Percentiles rank a stretch among this genome's conserved stretches.
phyloP scores from a whole-genome alignment of 35 echinoderm and acorn worm genomes.

The Heliocidaris tuberculata region DNA sequence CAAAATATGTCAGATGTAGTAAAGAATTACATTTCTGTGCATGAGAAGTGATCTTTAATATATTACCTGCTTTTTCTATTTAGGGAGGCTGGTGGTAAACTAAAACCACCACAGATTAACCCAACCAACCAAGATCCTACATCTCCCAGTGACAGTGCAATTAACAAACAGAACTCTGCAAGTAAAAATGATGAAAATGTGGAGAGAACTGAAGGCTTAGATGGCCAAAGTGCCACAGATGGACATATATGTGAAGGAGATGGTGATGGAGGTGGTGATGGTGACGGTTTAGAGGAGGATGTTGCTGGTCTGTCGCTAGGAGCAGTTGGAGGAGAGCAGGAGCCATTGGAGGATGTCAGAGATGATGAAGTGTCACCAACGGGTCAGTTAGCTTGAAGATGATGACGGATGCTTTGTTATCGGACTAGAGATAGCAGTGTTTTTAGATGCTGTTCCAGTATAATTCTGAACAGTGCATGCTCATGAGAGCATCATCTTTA shows the following conservation, averaged over 20 bases:
- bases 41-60: no score
- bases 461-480: no score
- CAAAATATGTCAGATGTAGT: no score
- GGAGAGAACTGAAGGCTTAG: constrained; percentile 14
- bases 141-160: not conserved
- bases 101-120: constrained; percentile 58
- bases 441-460: not conserved
- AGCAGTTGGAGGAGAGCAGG: constrained; percentile 40
- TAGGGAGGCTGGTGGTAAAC: constrained; percentile 75
- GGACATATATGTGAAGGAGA: constrained; percentile 14
- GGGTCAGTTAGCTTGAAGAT: constrained; percentile 11
- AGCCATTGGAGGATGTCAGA: constrained; percentile 26
- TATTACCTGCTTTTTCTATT: not conserved
- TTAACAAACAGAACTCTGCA: not conserved
- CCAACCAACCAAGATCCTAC: not conserved
- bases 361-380: not conserved
- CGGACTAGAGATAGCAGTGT: not conserved
- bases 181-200: not conserved
- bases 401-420: not conserved
- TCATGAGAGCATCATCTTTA: no score
- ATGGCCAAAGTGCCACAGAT: not conserved
- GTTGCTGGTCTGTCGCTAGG: constrained; percentile 10
- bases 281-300: not conserved
- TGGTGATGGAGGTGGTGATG: not conserved
- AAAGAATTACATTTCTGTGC: no score